Conservation (phyloP, 2,113 vertebrate species). For the Romanogobio albipinnatus region DNA sequence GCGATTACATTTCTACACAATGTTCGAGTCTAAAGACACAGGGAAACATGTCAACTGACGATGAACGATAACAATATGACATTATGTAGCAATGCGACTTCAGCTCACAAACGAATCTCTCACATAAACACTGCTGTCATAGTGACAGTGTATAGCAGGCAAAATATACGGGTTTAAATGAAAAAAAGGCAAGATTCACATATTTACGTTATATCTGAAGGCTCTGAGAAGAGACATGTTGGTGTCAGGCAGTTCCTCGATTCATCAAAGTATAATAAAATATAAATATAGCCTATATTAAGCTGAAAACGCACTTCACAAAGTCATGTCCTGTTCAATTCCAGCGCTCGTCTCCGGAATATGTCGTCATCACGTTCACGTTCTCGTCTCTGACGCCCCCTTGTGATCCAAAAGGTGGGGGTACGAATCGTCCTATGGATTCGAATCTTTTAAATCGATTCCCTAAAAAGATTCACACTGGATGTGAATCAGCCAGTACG, state of each 20-base stretch:
- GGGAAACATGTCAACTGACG: neutral
- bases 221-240: conserved; percentile 46
- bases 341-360: conserved; percentile 42
- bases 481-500: neutral
- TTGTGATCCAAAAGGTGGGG: neutral
- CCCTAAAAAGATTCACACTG: neutral
- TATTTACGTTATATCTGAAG: conserved; percentile 47
- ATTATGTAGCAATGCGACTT: neutral
- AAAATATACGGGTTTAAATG: neutral
- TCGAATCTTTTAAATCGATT: neutral
- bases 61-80: neutral
- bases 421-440: neutral
- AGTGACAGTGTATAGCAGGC: neutral
- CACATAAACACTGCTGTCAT: neutral
- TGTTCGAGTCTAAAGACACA: neutral
- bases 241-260: neutral
- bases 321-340: conserved; percentile 50
- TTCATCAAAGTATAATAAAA: neutral
- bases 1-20: conserved; percentile 32
- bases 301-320: neutral
- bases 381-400: neutral
- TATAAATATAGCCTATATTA: no score
- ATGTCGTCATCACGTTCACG: conserved; percentile 29
- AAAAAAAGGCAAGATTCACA: conserved; percentile 9
- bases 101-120: neutral